phyloP scores from a whole-genome alignment of 2,888 invertebrate genomes.

The Erebia palarica region DNA sequence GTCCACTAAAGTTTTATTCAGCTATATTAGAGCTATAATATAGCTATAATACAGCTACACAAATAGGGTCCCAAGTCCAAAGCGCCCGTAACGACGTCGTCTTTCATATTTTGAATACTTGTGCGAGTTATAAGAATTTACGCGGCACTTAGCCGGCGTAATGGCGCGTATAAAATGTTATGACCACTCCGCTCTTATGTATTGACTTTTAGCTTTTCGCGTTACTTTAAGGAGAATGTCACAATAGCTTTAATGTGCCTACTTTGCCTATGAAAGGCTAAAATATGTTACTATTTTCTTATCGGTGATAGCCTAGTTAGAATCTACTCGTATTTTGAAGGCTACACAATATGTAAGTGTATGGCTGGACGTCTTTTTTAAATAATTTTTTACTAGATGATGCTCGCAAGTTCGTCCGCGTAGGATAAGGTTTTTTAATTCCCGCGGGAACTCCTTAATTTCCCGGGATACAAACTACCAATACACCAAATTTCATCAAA shows the following conservation, averaged over 20 bases:
- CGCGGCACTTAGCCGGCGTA: conserved; percentile 75
- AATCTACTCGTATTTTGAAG: too few relatives aligned
- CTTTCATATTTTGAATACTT: conserved; percentile 80
- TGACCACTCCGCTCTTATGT: conserved; percentile 76
- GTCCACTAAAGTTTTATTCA: conserved; percentile 1
- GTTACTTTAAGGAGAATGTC: conserved; percentile 35
- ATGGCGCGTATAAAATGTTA: conserved; percentile 78
- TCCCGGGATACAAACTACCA: too few relatives aligned
- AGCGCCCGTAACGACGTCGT: conserved; percentile 58
- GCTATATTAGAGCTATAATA: conserved; percentile 12
- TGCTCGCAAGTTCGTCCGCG: too few relatives aligned
- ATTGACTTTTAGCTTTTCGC: conserved; percentile 69
- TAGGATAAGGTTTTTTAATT: too few relatives aligned
- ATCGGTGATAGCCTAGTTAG: too few relatives aligned
- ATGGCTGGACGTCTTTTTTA: too few relatives aligned
- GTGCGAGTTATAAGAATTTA: conserved; percentile 81
- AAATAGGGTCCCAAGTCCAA: conserved; percentile 39
- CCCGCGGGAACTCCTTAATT: too few relatives aligned
- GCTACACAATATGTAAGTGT: too few relatives aligned
- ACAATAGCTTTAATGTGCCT: not conserved
- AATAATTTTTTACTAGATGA: too few relatives aligned
- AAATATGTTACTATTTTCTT: too few relatives aligned
- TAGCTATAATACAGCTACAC: conserved; percentile 12
- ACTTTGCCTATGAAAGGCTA: too few relatives aligned
- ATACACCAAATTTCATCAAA: too few relatives aligned